A percentile compares a stretch with the other conserved stretches of the same genome.
These are phyloP conservation scores for Brachyhypopomus gauderio DNA, from an alignment of 2,113 vertebrate genomes.

Conservation along the genomic window DNA sequence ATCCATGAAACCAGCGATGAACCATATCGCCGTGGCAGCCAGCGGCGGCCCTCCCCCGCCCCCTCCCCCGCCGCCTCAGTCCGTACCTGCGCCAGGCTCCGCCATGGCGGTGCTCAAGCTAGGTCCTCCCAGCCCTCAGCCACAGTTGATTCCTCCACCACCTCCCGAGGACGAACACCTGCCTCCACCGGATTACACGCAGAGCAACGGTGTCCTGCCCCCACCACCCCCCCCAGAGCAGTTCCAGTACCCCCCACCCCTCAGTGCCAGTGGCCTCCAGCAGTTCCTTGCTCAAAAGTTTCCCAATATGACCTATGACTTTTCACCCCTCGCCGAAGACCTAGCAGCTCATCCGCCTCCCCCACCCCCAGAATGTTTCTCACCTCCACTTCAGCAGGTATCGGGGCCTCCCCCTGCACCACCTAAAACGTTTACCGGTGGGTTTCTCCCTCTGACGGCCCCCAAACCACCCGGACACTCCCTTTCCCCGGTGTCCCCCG, in stretches of 20 bases:
- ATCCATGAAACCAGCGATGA: conserved; percentile 69
- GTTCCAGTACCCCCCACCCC: conserved; percentile 48
- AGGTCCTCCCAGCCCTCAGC: conserved; percentile 70
- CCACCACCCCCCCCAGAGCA: conserved; percentile 60
- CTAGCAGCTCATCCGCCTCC: conserved; percentile 56
- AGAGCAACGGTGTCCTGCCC: conserved; percentile 62
- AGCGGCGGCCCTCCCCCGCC: conserved; percentile 69
- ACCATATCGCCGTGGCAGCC: conserved; percentile 71
- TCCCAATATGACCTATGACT: conserved; percentile 79
- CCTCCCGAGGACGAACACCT: conserved; percentile 64
- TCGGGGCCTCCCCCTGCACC: conserved; percentile 76
- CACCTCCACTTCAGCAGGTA: conserved; percentile 63
- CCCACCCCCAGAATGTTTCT: conserved; percentile 63
- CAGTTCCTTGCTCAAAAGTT: conserved; percentile 81
- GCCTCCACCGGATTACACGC: conserved; percentile 54
- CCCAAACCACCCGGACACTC: conserved; percentile 68
- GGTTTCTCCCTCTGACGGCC: conserved; percentile 73
- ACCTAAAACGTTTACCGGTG: conserved; percentile 77
- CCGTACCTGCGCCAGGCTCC: conserved; percentile 73
- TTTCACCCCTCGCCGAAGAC: conserved; percentile 35
- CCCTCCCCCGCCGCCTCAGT: conserved; percentile 68
- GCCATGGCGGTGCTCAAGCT: conserved; percentile 83
- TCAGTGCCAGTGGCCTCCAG: conserved; percentile 71
- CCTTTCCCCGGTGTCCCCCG: conserved; percentile 66
- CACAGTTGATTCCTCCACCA: conserved; percentile 72